phyloP scores from a whole-genome alignment of 2,797 vertebrate species.

The Myotis daubentonii region DNA sequence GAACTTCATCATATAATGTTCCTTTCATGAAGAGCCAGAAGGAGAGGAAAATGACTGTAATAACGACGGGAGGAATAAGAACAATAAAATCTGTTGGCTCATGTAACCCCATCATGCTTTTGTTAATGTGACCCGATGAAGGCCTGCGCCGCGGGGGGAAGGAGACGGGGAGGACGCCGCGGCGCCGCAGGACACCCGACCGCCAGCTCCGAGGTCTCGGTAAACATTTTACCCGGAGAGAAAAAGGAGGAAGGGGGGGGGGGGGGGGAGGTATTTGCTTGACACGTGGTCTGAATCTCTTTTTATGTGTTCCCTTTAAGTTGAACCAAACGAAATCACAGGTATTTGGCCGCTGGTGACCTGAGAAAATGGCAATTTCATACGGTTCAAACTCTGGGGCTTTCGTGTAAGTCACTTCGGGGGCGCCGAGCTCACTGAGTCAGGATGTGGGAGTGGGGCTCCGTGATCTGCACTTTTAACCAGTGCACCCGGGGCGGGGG shows the following conservation, averaged over 20 bases:
- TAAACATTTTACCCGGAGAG: background rate
- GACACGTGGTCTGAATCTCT: background rate
- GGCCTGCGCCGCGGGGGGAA: background rate
- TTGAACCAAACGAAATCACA: background rate
- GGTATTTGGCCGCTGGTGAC: background rate
- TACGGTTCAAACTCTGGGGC: background rate
- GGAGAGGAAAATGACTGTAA: constrained; percentile 97
- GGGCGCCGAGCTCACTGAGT: background rate
- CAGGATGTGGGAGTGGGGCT: background rate
- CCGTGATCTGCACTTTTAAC: background rate
- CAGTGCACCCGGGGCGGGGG: background rate
- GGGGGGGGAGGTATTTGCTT: background rate
- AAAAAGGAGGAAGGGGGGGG: background rate
- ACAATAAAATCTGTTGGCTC: constrained; percentile 97
- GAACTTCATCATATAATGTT: constrained; percentile 97
- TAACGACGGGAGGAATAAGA: constrained; percentile 95
- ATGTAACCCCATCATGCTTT: constrained; percentile 96
- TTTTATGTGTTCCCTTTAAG: background rate
- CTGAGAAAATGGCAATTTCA: background rate
- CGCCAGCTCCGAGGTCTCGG: background rate
- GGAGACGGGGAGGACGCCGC: no score
- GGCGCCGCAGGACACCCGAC: no score
- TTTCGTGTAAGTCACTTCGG: background rate
- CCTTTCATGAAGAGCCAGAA: constrained; percentile 99
- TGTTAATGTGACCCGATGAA: constrained; percentile 69